Evolutionary conservation across 1,140 invertebrate species (phyloP), one percentile per base, ranked within the genome.

Genomic region (Zaprionus taronus): DNA sequence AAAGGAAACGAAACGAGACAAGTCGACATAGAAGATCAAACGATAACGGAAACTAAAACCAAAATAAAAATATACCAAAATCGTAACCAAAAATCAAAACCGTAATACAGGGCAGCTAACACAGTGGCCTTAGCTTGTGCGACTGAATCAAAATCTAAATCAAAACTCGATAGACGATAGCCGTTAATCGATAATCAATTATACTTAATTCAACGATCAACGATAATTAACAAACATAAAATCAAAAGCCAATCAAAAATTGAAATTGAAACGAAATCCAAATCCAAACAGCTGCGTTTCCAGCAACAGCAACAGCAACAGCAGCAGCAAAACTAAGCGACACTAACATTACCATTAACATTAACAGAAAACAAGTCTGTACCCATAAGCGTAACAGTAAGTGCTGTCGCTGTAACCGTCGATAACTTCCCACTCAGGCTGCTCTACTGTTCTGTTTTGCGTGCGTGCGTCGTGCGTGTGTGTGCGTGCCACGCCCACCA

Each of bases 51-150:
- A 72, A 44, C 28, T 34, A 47, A 68, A 65, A 67, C 2, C n/a
- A 56, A 71, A 87, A 72, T 38, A 57, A 68, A 86, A 74, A 87
- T 67, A 72, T 70, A 61, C 22, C 34, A 44, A 72, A 65, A 67
- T 5, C n/a, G 66, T 70, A 72, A 60, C 22, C 41, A 47, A 72
- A 69, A 65, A 61, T 2, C n/a, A 53, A 71, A 87, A 72, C 41
- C 65, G 68, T 87, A 74, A 87, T 73, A 83, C 69, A 80, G 80
- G 83, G 83, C 83, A 83, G 87, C 80, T 80, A 58, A 83, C 72
- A 71, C 69, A 76, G 84, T 85, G 84, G 84, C 84, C 84, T 89
- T 89, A 89, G 81, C 69, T 90, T 79, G 85, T 89, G 84, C 79
- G 85, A 89, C 84, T 89, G 84, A 80, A 73, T 78, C 70, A 56